Evolutionary conservation across 2,797 vertebrate species (phyloP), one percentile per base, ranked within the genome.

Genomic region (Tragelaphus eurycerus): DNA sequence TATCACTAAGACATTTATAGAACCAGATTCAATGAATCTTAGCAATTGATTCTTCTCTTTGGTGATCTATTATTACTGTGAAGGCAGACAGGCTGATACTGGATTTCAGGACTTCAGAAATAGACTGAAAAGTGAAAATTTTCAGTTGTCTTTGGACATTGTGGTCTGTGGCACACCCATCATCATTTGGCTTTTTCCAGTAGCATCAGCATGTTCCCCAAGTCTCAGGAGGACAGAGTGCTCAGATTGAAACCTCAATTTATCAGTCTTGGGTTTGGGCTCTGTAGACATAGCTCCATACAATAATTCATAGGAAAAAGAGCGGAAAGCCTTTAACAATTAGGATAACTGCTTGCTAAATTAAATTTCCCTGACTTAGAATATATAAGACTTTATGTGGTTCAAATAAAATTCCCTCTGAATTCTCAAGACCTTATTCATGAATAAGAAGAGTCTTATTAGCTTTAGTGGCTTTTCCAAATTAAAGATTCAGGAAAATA

Each of bases 1-100:
- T 82, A 87, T 97, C 89, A 84, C 64, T 97, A 54, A 98, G 93
- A 97, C 55, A 50, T 96, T 98, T 98, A 82, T 89, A 97, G 92
- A 98, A 96, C 8, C 71, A 96, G 85, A 95, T 95, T 97, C 38
- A 85, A 13, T 95, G 55, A 95, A 95, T 96, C 95, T 87, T 96
- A 50, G 78, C 87, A 95, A 91, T n/a, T 89, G 85, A 97, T 92
- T 78, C 97, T 97, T 97, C 95, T 94, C 81, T 85, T 98, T 96
- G 46, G 14, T 97, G 27, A 93, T 43, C 43, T 89, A 0, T 93
- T 91, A 86, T 52, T 86, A 86, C 13, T 67, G 9, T 96, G 23
- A 95, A 92, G 25, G 60, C 25, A 54, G 23, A 79, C 3, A 62
- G 38, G 13, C 62, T 82, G 54, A 67, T 64, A 54, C 38, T 79